Evolutionary conservation across 37 sponge, comb jelly and placozoan genomes (phyloP).

Genomic region (Petrosia ficiformis): DNA sequence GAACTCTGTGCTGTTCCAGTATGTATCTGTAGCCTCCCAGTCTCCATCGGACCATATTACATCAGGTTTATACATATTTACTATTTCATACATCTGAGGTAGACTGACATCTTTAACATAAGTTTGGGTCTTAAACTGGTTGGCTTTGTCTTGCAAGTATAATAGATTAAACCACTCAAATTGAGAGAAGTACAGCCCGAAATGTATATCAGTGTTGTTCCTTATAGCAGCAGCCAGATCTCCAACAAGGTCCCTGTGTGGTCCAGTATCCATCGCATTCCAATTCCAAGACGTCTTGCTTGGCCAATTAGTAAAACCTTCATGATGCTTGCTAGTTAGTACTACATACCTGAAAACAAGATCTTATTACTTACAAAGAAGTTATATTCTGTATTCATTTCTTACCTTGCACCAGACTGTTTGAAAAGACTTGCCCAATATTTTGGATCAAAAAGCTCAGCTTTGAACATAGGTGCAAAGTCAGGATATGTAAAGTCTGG

Average conservation of each 20-base stretch:
- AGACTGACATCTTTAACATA: slow-evolving; percentile 45
- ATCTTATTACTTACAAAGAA: background rate
- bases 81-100: slow-evolving; percentile 71
- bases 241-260: slow-evolving; percentile 54
- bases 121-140: slow-evolving; percentile 42
- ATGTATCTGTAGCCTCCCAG: slow-evolving; percentile 71
- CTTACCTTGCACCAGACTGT: slow-evolving; percentile 57
- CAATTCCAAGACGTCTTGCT: slow-evolving; percentile 69
- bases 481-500: slow-evolving; percentile 19
- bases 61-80: slow-evolving; percentile 70
- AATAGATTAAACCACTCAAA: slow-evolving; percentile 80
- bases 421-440: slow-evolving; percentile 61
- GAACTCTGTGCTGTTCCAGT: slow-evolving; percentile 85
- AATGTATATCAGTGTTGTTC: slow-evolving; percentile 32
- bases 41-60: slow-evolving; percentile 84
- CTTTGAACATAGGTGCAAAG: slow-evolving; percentile 43
- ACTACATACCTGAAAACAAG: slow-evolving; percentile 55
- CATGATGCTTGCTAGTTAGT: slow-evolving; percentile 77
- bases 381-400: background rate
- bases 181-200: slow-evolving; percentile 74
- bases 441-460: slow-evolving; percentile 71
- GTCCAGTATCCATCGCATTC: slow-evolving; percentile 73
- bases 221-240: slow-evolving; percentile 60
- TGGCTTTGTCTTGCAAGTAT: slow-evolving; percentile 58
- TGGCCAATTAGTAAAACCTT: slow-evolving; percentile 75